phyloP scores from a whole-genome alignment of 2,113 vertebrate species.

The Neolamprologus brichardi region DNA sequence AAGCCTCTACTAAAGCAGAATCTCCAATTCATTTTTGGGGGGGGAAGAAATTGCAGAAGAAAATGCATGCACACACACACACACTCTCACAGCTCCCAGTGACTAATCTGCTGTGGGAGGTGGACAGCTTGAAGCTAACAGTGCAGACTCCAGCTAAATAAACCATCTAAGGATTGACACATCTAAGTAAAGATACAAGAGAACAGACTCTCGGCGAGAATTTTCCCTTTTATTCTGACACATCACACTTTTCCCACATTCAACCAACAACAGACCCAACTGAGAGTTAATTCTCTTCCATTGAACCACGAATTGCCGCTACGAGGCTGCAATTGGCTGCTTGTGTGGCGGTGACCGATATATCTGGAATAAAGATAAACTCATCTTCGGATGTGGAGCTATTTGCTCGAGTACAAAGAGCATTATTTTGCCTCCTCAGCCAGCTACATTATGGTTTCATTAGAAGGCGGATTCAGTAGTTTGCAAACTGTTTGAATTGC shows the following conservation, averaged over 20 bases:
- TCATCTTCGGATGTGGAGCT: neutral
- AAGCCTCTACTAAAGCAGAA: conserved; percentile 31
- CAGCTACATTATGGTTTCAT: neutral
- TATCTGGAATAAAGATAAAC: conserved; percentile 14
- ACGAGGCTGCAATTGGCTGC: neutral
- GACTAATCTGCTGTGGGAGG: conserved; percentile 70
- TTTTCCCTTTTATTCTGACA: conserved; percentile 37
- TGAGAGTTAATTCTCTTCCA: conserved; percentile 18
- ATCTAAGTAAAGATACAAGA: conserved; percentile 54
- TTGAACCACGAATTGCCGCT: neutral
- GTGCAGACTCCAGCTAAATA: conserved; percentile 61
- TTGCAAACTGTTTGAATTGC: neutral
- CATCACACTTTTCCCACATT: conserved; percentile 20
- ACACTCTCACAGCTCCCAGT: conserved; percentile 25
- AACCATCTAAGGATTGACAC: conserved; percentile 64
- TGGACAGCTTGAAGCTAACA: conserved; percentile 64
- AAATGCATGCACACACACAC: neutral
- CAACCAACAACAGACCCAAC: conserved; percentile 12
- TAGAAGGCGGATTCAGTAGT: neutral
- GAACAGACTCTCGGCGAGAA: conserved; percentile 38
- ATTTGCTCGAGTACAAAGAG: conserved; percentile 22
- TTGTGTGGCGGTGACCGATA: conserved; percentile 13
- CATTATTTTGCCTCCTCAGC: neutral
- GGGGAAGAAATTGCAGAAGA: neutral
- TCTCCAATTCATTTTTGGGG: conserved; percentile 24